Percentiles rank a stretch among this genome's conserved stretches.
Conservation (phyloP, 2,113 vertebrate species). For the Noturus placidus region DNA sequence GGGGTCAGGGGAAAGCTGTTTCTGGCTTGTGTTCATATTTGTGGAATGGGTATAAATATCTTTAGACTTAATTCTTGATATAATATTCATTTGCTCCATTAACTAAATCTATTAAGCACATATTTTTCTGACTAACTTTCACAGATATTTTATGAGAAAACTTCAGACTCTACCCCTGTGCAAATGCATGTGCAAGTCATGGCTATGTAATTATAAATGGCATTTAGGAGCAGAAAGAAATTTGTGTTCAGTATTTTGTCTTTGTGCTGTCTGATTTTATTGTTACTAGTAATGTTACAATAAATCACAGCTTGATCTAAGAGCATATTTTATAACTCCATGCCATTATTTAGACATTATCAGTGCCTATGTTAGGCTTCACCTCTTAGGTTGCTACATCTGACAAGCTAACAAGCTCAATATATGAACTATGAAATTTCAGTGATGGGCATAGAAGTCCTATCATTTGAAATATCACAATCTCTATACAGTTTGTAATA, state of each 20-base stretch:
- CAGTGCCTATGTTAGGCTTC: neutral
- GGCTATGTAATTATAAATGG: neutral
- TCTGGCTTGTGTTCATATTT: conserved; percentile 4
- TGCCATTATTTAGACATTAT: neutral
- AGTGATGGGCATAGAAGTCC: too few relatives aligned
- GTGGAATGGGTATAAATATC: neutral
- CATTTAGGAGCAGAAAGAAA: neutral
- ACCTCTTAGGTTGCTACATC: neutral
- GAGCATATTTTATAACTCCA: neutral
- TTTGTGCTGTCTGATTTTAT: neutral
- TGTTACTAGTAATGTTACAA: neutral
- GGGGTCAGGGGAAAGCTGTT: conserved; percentile 31
- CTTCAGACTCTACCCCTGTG: neutral
- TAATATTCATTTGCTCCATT: neutral
- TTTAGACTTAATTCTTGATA: conserved; percentile 4
- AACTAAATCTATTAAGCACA: neutral
- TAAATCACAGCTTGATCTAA: neutral
- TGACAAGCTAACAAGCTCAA: neutral
- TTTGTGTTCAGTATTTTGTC: conserved; percentile 1
- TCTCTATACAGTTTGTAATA: neutral
- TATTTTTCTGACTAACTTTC: neutral
- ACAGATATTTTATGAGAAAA: neutral
- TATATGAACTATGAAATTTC: neutral
- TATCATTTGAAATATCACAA: neutral
- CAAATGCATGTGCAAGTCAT: neutral